A percentile compares a stretch with the other conserved stretches of the same genome.
phyloP scores from a whole-genome alignment of 2,888 invertebrate species.

The Acleris sparsana region DNA sequence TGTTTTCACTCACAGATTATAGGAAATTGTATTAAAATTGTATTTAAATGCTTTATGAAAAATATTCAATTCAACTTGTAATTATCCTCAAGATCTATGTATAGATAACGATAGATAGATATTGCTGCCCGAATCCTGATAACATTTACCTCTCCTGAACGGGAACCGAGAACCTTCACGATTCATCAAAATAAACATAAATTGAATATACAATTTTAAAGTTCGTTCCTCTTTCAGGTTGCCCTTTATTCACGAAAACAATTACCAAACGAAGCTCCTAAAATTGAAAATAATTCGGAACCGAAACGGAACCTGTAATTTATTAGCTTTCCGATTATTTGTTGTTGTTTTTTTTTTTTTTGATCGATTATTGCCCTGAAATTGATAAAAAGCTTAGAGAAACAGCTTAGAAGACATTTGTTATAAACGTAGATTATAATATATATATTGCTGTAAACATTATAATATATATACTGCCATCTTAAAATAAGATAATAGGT shows the following conservation, averaged over 20 bases:
- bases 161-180: constrained; percentile 2
- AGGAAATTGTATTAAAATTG: too few species aligned
- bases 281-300: constrained; percentile 26
- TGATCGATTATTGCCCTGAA: not conserved
- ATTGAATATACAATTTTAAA: not conserved
- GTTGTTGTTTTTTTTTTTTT: constrained; percentile 3
- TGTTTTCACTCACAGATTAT: too few species aligned
- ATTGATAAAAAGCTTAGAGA: constrained; percentile 5
- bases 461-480: too few species aligned
- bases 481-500: too few species aligned
- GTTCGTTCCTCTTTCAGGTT: constrained; percentile 9
- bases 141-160: not conserved
- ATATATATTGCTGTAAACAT: too few species aligned
- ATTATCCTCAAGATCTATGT: too few species aligned
- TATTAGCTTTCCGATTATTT: constrained; percentile 25
- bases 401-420: not conserved
- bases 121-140: too few species aligned
- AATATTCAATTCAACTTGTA: too few species aligned
- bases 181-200: constrained; percentile 1
- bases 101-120: too few species aligned
- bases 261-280: constrained; percentile 20
- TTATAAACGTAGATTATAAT: too few species aligned
- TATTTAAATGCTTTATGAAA: too few species aligned
- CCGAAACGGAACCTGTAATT: constrained; percentile 26
- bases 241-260: constrained; percentile 9